Evolutionary conservation across 1,140 invertebrate genomes (phyloP), one percentile per base, ranked within the genome.

Genomic region (Telenomus remus): DNA sequence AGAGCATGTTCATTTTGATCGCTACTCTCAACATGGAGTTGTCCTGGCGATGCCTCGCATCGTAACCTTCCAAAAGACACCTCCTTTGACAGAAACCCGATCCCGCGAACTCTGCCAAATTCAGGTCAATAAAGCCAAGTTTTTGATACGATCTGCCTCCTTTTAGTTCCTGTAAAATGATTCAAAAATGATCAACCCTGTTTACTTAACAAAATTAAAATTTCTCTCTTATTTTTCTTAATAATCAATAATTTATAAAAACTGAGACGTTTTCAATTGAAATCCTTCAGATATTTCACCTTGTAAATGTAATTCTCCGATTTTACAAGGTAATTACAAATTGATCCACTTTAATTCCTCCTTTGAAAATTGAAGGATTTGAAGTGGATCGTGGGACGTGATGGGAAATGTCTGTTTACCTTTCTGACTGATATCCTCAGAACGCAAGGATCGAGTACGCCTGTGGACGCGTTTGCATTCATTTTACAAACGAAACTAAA

Each of bases 401-500:
- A 43, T 56, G 46, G n/a, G 7, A 50, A 57, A 57, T 35, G 7
- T 27, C 11, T 13, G 14, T 44, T 92, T 88, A 98, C 97, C 91
- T 97, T 98, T 84, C 97, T 91, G 63, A 99, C 95, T 37, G 97
- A 99, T 83, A 99, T 93, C 81, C 97, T 90, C 82, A 97, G 91
- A 65, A 95, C 90, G 86, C 96, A 97, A 56, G 95, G 94, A 87
- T 99, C 97, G 51, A 99, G 90, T 53, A 98, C 93, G 44, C 96
- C 96, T 1, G 96, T 98, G 39, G 94, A 95, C 15, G 96, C 95
- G 89, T 96, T 98, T 46, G 97, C 97, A 83, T 95, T 95, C 95
- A 98, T 98, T 89, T 98, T 98, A 89, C 97, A 98, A 54, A 94
- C 91, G 88, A 99, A 99, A 78, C 92, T 91, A 87, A 98, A 98